These are phyloP conservation scores for Bimastos eiseni DNA, from an alignment of 2,888 invertebrate species.

Conservation along the genomic window DNA sequence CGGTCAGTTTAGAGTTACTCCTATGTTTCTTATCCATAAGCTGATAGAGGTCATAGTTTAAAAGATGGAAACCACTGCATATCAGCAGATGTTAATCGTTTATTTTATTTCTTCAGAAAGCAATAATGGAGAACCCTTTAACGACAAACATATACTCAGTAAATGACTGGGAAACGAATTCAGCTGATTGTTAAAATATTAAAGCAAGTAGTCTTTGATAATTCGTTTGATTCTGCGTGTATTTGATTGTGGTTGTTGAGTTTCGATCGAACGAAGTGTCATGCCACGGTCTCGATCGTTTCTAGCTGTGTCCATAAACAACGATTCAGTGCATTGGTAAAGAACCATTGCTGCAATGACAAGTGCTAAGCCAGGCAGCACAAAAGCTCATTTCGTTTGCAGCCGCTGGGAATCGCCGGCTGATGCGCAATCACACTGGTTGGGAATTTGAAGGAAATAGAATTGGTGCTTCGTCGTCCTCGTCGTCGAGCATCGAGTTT, in stretches of 20 bases:
- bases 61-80: neutral
- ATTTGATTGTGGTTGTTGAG: neutral
- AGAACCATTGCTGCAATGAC: neutral
- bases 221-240: neutral
- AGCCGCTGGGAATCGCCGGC: neutral
- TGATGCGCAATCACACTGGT: neutral
- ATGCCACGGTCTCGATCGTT: neutral
- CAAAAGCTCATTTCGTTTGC: conserved; percentile 9
- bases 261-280: neutral
- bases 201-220: too few species aligned
- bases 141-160: too few species aligned
- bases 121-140: too few species aligned
- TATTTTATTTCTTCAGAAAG: neutral
- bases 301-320: neutral
- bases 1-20: too few species aligned
- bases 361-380: neutral
- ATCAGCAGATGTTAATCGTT: neutral
- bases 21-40: neutral
- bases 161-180: too few species aligned
- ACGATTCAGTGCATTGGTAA: neutral
- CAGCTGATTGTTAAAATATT: too few species aligned
- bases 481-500: neutral
- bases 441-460: neutral
- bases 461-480: neutral
- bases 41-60: neutral